Conservation (phyloP, 1,140 invertebrate genomes). For the Neelides sp. region DNA sequence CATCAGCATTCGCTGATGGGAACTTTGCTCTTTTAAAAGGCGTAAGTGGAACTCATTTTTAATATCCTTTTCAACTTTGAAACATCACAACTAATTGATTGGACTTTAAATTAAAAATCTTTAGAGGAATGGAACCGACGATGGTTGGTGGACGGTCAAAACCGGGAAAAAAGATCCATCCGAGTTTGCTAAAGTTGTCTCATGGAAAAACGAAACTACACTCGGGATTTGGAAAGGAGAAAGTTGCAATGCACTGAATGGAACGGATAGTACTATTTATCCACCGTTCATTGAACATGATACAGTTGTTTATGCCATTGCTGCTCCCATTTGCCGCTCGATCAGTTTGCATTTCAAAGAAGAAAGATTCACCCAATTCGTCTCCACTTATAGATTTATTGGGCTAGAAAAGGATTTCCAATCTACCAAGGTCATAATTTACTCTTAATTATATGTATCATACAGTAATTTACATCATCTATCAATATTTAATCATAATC, state of each 20-base stretch:
- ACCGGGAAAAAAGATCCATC: conserved; percentile 52
- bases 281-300: too few species aligned
- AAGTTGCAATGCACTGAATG: conserved; percentile 50
- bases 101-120: conserved; percentile 2
- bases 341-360: too few species aligned
- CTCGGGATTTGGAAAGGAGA: conserved; percentile 45
- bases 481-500: too few species aligned
- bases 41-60: conserved; percentile 1
- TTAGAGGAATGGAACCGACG: conserved; percentile 47
- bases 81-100: background rate
- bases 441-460: too few species aligned
- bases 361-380: too few species aligned
- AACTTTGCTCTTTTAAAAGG: conserved; percentile 17
- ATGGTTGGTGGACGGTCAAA: conserved; percentile 47
- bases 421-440: too few species aligned
- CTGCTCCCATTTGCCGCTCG: too few species aligned
- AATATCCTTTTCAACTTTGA: background rate
- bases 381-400: too few species aligned
- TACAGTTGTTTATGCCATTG: too few species aligned
- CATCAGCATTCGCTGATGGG: conserved; percentile 1
- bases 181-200: conserved; percentile 51
- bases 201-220: conserved; percentile 44
- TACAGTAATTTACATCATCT: too few species aligned
- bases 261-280: too few species aligned
- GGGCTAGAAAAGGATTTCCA: too few species aligned